Percentiles rank a stretch among this genome's conserved stretches.
These are phyloP conservation scores for Chalcosyrphus nemorum DNA, from an alignment of 2,888 invertebrate species.

Conservation along the genomic window DNA sequence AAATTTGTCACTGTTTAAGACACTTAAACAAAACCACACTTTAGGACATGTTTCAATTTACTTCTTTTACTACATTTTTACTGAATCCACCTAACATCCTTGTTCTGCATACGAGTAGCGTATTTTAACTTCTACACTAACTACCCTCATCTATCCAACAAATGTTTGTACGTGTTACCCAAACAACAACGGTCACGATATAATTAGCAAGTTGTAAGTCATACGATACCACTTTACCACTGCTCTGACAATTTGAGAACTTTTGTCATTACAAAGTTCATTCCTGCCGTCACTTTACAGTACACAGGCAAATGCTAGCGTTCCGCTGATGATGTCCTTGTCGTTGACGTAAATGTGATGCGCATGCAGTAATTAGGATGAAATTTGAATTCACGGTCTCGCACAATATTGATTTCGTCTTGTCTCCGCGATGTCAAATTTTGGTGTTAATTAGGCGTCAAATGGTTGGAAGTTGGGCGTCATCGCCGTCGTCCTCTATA, in stretches of 20 bases:
- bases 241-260: slow-evolving; percentile 43
- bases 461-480: background rate
- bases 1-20: no score
- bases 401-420: slow-evolving; percentile 27
- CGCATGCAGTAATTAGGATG: slow-evolving; percentile 29
- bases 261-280: slow-evolving; percentile 32
- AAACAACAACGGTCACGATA: slow-evolving; percentile 38
- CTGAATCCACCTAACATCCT: no score
- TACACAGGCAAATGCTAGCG: background rate
- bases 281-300: background rate
- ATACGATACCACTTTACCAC: slow-evolving; percentile 30
- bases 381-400: slow-evolving; percentile 14
- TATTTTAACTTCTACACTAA: background rate
- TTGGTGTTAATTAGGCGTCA: slow-evolving; percentile 14
- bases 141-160: background rate
- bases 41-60: no score
- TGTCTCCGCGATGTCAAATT: background rate
- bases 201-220: slow-evolving; percentile 50
- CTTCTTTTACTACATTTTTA: no score
- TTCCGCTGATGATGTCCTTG: slow-evolving; percentile 7
- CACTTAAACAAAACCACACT: no score
- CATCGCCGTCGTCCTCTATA: background rate
- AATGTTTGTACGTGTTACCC: slow-evolving; percentile 13
- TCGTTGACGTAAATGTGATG: no score
- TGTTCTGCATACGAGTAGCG: background rate